Evolutionary conservation across 2,113 vertebrate species (phyloP).

Genomic region (Centropus unirufus): DNA sequence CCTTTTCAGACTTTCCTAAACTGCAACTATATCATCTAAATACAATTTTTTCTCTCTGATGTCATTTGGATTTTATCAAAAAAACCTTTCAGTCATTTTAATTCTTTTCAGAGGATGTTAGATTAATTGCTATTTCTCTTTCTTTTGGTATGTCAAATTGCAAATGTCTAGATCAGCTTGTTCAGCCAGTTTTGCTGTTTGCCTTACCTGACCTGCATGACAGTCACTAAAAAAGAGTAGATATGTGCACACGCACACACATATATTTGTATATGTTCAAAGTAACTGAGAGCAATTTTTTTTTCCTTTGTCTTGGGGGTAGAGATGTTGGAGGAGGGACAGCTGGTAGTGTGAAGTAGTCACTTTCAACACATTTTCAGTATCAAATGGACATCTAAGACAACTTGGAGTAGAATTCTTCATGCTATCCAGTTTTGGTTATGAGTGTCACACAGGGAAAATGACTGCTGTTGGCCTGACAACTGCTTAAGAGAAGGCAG

Average conservation of each 20-base stretch:
- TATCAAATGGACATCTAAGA: neutral
- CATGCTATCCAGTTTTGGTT: neutral
- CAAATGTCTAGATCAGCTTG: neutral
- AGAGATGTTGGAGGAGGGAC: fast-evolving
- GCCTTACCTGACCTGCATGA: neutral
- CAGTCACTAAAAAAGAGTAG: neutral
- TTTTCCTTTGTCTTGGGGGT: too few species aligned
- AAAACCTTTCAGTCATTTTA: neutral
- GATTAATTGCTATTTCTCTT: neutral
- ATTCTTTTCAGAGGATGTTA: neutral
- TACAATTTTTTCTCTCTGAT: neutral
- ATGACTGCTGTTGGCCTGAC: neutral
- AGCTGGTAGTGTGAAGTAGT: neutral
- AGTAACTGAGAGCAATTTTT: neutral
- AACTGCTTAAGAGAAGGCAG: neutral
- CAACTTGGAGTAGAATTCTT: neutral
- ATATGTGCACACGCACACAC: too few species aligned
- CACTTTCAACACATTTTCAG: neutral
- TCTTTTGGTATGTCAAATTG: neutral
- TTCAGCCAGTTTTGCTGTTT: neutral
- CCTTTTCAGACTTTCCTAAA: neutral
- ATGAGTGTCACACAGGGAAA: neutral
- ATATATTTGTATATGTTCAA: neutral
- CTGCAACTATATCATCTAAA: neutral
- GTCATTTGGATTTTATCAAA: neutral